phyloP scores from a whole-genome alignment of 1,140 invertebrate genomes.

The Chymomyza costata region DNA sequence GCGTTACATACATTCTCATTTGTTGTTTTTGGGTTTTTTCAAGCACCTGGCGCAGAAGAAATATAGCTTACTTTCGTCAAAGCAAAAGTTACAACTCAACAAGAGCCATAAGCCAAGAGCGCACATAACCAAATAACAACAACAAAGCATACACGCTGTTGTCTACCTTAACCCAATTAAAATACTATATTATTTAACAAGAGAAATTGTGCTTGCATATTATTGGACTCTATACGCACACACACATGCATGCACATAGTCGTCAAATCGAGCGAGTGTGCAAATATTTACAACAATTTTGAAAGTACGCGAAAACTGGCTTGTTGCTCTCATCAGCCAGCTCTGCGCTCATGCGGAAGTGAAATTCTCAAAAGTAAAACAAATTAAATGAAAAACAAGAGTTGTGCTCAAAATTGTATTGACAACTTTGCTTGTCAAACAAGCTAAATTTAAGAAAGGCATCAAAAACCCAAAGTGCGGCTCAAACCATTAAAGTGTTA shows the following conservation, averaged over 20 bases:
- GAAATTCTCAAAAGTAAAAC: constrained; percentile 54
- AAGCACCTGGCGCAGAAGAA: constrained; percentile 66
- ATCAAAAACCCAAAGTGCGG: constrained; percentile 24
- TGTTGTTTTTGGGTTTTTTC: too few species aligned
- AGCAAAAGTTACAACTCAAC: constrained; percentile 36
- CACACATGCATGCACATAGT: constrained; percentile 6
- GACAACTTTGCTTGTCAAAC: constrained; percentile 33
- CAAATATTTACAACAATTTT: constrained; percentile 56
- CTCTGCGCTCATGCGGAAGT: constrained; percentile 63
- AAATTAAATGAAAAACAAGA: constrained; percentile 37
- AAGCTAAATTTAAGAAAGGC: constrained; percentile 35
- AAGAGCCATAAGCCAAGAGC: too few species aligned
- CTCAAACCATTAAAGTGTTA: constrained; percentile 1
- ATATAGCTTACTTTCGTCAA: constrained; percentile 56
- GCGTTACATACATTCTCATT: constrained; percentile 36
- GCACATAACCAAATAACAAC: not conserved
- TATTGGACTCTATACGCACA: too few species aligned
- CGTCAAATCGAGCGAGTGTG: constrained; percentile 21
- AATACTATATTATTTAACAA: constrained; percentile 74
- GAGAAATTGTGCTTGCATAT: constrained; percentile 69
- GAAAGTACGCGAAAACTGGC: constrained; percentile 57
- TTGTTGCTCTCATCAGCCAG: too few species aligned
- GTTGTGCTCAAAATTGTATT: constrained; percentile 25
- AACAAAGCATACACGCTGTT: constrained; percentile 29
- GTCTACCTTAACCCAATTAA: constrained; percentile 74